Conservation (phyloP, 2,113 vertebrate genomes). For the Craseonycteris thonglongyai region DNA sequence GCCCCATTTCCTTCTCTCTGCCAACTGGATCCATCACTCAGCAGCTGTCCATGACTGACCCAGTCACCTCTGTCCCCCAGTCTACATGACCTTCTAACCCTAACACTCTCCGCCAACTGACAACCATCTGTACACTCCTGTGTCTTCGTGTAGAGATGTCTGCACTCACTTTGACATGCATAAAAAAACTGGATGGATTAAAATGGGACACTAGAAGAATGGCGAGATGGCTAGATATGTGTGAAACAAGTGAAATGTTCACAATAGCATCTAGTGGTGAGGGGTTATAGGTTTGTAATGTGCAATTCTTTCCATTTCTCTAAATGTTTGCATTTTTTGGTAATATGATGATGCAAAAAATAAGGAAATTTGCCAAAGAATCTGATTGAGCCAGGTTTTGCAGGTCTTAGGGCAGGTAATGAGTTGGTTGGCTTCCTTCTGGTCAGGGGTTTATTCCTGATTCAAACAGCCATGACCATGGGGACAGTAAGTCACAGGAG, state of each 20-base stretch:
- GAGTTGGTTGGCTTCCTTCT: neutral
- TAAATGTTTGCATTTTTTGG: neutral
- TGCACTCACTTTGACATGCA: neutral
- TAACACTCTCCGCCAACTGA: neutral
- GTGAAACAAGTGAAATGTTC: neutral
- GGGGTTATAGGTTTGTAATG: neutral
- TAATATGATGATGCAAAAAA: neutral
- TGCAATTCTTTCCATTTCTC: neutral
- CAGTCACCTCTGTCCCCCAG: neutral
- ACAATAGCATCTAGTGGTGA: neutral
- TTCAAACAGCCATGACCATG: neutral
- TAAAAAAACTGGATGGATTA: neutral
- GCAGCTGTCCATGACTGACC: neutral
- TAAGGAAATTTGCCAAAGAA: neutral
- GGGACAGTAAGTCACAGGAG: neutral
- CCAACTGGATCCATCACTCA: neutral
- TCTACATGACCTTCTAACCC: neutral
- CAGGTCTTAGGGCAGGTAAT: neutral
- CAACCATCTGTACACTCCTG: accelerated
- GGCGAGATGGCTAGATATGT: too few relatives aligned
- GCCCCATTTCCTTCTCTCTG: neutral
- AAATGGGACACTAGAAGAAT: neutral
- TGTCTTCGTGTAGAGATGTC: neutral
- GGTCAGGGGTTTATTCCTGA: neutral
- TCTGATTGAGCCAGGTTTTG: neutral